These are phyloP conservation scores for Phocoena phocoena DNA, from an alignment of 2,113 vertebrate genomes.

Conservation along the genomic window DNA sequence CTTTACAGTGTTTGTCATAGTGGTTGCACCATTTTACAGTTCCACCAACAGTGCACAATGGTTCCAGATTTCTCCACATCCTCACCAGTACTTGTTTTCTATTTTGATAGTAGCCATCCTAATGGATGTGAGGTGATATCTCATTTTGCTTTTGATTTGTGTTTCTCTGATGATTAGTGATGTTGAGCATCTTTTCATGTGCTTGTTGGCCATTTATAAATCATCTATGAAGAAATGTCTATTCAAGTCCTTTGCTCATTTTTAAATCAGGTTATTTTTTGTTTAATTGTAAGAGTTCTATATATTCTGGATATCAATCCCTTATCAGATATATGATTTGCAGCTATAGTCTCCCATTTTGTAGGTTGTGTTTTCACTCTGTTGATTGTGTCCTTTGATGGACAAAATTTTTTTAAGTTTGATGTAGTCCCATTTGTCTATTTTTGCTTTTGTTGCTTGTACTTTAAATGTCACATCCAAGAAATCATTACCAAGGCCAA, in stretches of 20 bases:
- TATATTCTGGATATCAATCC: not conserved
- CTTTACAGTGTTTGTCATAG: not conserved
- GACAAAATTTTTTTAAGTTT: not conserved
- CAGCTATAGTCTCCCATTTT: not conserved
- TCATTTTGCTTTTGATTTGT: not conserved
- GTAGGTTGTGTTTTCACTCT: not conserved
- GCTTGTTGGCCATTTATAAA: not conserved
- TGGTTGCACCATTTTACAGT: not conserved
- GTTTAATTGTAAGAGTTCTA: not conserved
- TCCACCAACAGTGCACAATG: not conserved
- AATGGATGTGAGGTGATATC: not conserved
- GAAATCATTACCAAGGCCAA: not conserved
- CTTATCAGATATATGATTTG: not conserved
- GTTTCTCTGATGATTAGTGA: not conserved
- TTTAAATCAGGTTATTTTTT: not conserved
- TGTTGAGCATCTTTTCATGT: not conserved
- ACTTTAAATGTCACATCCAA: not conserved
- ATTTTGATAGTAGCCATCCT: not conserved
- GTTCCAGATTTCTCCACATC: not conserved
- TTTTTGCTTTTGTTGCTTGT: not conserved
- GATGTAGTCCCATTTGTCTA: not conserved
- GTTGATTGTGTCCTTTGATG: not conserved
- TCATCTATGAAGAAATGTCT: not conserved
- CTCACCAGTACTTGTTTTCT: not conserved
- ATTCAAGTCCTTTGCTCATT: not conserved